A percentile compares a stretch with the other conserved stretches of the same genome.
Conservation (phyloP, 2,888 invertebrate genomes). For the Conus canariensis region DNA sequence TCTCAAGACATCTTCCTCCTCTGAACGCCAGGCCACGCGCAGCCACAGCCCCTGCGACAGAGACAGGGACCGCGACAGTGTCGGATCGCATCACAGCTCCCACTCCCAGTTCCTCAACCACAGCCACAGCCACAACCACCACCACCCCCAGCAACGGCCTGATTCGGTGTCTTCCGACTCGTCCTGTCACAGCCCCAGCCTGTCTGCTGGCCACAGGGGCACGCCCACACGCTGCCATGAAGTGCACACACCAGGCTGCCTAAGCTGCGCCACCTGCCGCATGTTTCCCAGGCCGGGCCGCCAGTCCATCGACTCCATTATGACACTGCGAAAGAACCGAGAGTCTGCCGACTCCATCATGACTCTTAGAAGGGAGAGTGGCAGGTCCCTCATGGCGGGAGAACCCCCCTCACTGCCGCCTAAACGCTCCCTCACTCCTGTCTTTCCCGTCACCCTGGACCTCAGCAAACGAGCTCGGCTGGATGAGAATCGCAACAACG, state of each 20-base stretch:
- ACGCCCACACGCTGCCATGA: slow-evolving; percentile 5
- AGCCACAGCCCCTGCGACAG: slow-evolving; percentile 17
- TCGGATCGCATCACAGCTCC: slow-evolving; percentile 13
- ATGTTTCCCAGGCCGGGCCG: slow-evolving; percentile 37
- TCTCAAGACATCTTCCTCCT: not conserved
- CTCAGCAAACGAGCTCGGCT: slow-evolving; percentile 57
- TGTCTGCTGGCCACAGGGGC: not conserved
- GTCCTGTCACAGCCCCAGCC: slow-evolving; percentile 36
- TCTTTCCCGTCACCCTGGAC: slow-evolving; percentile 57
- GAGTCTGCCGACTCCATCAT: slow-evolving; percentile 48
- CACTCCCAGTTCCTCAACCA: slow-evolving; percentile 22
- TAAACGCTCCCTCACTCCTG: slow-evolving; percentile 59
- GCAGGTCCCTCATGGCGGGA: slow-evolving; percentile 16
- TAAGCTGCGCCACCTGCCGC: slow-evolving; percentile 24
- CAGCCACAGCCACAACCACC: slow-evolving; percentile 9
- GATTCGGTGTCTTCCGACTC: slow-evolving; percentile 40
- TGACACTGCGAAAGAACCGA: slow-evolving; percentile 43
- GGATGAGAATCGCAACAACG: slow-evolving; percentile 51
- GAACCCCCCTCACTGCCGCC: slow-evolving; percentile 16
- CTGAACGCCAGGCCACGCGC: slow-evolving; percentile 5
- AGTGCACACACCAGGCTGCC: slow-evolving; percentile 24
- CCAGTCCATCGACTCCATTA: slow-evolving; percentile 48
- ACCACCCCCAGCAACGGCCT: slow-evolving; percentile 1
- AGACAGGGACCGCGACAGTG: slow-evolving; percentile 16
- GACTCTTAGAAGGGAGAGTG: slow-evolving; percentile 46